These are phyloP conservation scores for Caenorhabditis remanei DNA, from an alignment of 1,140 invertebrate genomes.

Conservation along the genomic window DNA sequence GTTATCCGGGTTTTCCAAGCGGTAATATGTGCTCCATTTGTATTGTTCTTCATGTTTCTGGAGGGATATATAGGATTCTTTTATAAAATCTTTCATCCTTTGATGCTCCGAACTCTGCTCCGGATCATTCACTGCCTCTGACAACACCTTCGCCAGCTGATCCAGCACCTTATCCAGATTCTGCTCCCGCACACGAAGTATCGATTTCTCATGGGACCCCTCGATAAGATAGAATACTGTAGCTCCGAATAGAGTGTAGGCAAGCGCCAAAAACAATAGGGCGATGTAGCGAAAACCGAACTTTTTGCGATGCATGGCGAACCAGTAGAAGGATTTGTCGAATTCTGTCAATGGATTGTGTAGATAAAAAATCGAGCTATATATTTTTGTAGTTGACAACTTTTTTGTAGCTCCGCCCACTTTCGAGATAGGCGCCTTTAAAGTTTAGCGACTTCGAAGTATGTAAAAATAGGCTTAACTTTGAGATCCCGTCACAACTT, in stretches of 20 bases:
- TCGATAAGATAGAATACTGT: constrained; percentile 39
- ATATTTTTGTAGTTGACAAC: background rate
- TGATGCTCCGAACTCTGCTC: constrained; percentile 42
- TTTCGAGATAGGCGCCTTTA: too few relatives aligned
- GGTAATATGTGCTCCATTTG: constrained; percentile 57
- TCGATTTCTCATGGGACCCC: constrained; percentile 4
- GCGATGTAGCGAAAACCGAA: constrained; percentile 29
- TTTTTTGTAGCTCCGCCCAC: background rate
- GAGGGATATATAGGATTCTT: constrained; percentile 33
- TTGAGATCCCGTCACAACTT: too few relatives aligned
- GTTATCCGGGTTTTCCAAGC: constrained; percentile 43
- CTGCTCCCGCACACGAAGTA: background rate
- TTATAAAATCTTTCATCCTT: constrained; percentile 40
- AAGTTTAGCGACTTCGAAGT: too few relatives aligned
- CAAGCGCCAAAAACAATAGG: background rate
- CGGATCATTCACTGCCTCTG: constrained; percentile 37
- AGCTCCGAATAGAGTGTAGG: constrained; percentile 19
- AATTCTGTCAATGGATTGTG: background rate
- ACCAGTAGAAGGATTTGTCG: constrained; percentile 40
- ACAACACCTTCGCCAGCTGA: constrained; percentile 7
- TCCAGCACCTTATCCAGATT: constrained; percentile 18
- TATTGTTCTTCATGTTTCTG: constrained; percentile 55
- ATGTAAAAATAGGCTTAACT: too few relatives aligned
- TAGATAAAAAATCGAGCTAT: too few relatives aligned
- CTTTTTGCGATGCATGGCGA: constrained; percentile 38